Evolutionary conservation across 2,888 invertebrate genomes (phyloP).

Genomic region (Hipparchia sbordonii): DNA sequence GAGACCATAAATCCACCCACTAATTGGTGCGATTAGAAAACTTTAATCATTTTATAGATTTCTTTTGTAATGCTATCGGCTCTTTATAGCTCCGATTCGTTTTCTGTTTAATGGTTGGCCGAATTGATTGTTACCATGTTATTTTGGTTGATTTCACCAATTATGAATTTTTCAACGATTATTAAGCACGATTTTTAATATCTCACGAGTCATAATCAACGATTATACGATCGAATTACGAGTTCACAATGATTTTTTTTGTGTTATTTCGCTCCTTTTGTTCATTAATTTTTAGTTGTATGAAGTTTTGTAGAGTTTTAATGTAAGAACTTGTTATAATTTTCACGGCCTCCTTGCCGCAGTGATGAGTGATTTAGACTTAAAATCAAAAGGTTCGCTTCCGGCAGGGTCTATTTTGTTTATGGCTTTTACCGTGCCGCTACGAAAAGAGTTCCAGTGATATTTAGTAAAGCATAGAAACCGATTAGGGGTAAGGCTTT

Average conservation of each 20-base stretch:
- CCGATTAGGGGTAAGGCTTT: no score
- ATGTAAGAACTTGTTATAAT: no score
- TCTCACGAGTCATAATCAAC: conserved; percentile 38
- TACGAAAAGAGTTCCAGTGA: no score
- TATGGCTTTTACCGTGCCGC: no score
- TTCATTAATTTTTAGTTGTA: no score
- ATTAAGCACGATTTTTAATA: conserved; percentile 47
- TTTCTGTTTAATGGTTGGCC: conserved; percentile 70
- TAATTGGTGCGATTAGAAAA: conserved; percentile 79
- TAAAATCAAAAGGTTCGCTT: no score
- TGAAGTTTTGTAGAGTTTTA: no score
- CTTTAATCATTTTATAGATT: conserved; percentile 79
- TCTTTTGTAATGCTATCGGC: conserved; percentile 80
- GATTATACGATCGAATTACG: conserved; percentile 36
- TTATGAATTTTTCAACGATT: conserved; percentile 56
- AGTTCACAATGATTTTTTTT: conserved; percentile 23
- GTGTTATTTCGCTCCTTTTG: neutral
- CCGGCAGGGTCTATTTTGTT: no score
- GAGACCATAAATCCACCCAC: conserved; percentile 71
- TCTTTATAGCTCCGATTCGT: conserved; percentile 72
- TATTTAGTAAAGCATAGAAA: no score
- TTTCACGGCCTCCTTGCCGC: no score
- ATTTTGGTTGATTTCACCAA: conserved; percentile 70
- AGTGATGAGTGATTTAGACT: no score
- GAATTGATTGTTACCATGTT: conserved; percentile 77